Evolutionary conservation across 2,797 vertebrate species (phyloP).

Genomic region (Danio albolineatus): DNA sequence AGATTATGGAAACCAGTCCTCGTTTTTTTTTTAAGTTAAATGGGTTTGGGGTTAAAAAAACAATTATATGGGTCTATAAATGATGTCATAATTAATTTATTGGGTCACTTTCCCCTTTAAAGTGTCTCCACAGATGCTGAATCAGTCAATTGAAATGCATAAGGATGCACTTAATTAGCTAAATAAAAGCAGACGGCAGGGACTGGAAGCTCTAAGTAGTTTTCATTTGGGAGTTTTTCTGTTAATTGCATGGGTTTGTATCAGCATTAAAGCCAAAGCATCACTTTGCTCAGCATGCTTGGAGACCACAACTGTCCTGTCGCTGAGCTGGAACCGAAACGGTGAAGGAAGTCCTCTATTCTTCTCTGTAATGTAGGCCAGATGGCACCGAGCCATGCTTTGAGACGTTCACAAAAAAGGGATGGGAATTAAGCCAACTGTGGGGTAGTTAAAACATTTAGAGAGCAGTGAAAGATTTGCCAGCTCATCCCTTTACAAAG

Average conservation of each 20-base stretch:
- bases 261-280: constrained; percentile 32
- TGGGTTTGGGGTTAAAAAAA: background rate
- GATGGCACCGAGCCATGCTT: constrained; percentile 76
- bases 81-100: background rate
- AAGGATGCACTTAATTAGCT: constrained; percentile 4
- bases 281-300: constrained; percentile 48
- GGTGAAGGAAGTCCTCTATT: constrained; percentile 70
- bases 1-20: background rate
- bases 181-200: constrained; percentile 5
- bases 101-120: background rate
- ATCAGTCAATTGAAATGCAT: background rate
- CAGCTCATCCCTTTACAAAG: constrained; percentile 61
- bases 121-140: background rate
- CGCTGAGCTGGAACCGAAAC: constrained; percentile 70
- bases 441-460: constrained; percentile 74
- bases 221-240: constrained; percentile 48
- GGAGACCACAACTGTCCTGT: constrained; percentile 71
- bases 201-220: constrained; percentile 13
- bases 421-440: constrained; percentile 65
- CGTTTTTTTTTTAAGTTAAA: background rate
- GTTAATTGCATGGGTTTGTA: constrained; percentile 50
- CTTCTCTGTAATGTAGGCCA: constrained; percentile 66
- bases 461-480: constrained; percentile 73
- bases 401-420: constrained; percentile 66
- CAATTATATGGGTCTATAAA: background rate